Conservation (phyloP, 2,888 invertebrate genomes). For the Hypercompe scribonia region DNA sequence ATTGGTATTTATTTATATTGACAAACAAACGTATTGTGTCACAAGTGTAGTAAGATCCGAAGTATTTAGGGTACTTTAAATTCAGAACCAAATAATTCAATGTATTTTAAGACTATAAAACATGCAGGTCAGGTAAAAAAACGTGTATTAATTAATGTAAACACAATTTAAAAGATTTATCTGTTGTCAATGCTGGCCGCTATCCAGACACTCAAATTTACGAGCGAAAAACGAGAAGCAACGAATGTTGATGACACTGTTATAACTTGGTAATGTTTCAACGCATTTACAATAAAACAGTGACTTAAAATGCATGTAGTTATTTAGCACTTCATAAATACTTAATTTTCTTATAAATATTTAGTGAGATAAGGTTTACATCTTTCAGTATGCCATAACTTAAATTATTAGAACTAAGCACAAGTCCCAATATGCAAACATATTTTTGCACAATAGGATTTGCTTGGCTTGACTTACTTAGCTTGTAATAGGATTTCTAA, state of each 20-base stretch:
- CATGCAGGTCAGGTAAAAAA: conserved; percentile 19
- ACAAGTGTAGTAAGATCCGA: too few species aligned
- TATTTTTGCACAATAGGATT: neutral
- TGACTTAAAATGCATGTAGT: conserved; percentile 24
- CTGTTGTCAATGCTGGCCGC: conserved; percentile 53
- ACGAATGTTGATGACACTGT: conserved; percentile 24
- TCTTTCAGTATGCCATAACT: neutral
- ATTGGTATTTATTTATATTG: neutral
- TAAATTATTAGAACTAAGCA: neutral
- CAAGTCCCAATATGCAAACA: neutral
- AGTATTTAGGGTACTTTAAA: neutral
- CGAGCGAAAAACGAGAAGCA: conserved; percentile 35
- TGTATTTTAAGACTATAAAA: conserved; percentile 12
- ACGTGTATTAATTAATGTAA: conserved; percentile 31
- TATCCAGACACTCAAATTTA: conserved; percentile 47
- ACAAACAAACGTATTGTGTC: neutral
- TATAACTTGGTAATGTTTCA: conserved; percentile 24
- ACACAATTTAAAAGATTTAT: conserved; percentile 39
- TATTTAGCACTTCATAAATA: conserved; percentile 17
- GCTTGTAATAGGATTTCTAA: conserved; percentile 3
- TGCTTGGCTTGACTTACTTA: neutral
- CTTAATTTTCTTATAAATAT: conserved; percentile 17
- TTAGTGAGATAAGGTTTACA: conserved; percentile 21
- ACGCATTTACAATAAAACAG: conserved; percentile 11
- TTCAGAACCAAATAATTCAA: neutral